Conservation (phyloP, 2,113 vertebrate species). For the Etheostoma spectabile region DNA sequence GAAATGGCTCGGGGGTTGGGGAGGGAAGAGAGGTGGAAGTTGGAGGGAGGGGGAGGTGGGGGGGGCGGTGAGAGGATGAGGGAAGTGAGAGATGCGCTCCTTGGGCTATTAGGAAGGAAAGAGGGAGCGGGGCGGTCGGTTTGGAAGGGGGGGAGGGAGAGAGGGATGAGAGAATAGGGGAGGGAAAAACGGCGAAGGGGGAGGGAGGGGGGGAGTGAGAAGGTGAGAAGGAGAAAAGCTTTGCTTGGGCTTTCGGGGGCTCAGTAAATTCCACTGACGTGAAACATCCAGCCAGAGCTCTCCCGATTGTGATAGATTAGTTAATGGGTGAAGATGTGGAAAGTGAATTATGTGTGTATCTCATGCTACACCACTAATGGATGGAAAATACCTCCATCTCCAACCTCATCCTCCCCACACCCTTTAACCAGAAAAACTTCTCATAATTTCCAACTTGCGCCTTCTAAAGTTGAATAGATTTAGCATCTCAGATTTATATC, state of each 20-base stretch:
- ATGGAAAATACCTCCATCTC: constrained; percentile 78
- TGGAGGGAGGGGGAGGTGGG: no score
- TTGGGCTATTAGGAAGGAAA: no score
- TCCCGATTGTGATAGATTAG: constrained; percentile 77
- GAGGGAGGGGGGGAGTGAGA: no score
- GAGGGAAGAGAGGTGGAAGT: no score
- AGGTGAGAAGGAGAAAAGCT: no score
- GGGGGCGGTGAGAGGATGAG: no score
- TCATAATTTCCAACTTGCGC: constrained; percentile 71
- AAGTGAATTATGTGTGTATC: constrained; percentile 76
- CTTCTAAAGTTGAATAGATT: constrained; percentile 73
- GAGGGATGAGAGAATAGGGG: no score
- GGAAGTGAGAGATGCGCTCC: no score
- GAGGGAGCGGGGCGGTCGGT: no score
- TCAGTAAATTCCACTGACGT: constrained; percentile 49
- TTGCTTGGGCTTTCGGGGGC: constrained; percentile 30
- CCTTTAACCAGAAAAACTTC: constrained; percentile 67
- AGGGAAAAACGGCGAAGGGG: no score
- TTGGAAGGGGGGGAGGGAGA: no score
- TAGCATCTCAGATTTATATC: constrained; percentile 79
- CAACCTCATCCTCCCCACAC: constrained; percentile 71
- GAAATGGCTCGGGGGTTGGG: no score
- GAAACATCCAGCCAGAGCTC: constrained; percentile 59
- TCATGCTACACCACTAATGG: constrained; percentile 79
- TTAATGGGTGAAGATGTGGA: constrained; percentile 82